Evolutionary conservation across 2,113 vertebrate genomes (phyloP).

Genomic region (Synodontis membranacea): DNA sequence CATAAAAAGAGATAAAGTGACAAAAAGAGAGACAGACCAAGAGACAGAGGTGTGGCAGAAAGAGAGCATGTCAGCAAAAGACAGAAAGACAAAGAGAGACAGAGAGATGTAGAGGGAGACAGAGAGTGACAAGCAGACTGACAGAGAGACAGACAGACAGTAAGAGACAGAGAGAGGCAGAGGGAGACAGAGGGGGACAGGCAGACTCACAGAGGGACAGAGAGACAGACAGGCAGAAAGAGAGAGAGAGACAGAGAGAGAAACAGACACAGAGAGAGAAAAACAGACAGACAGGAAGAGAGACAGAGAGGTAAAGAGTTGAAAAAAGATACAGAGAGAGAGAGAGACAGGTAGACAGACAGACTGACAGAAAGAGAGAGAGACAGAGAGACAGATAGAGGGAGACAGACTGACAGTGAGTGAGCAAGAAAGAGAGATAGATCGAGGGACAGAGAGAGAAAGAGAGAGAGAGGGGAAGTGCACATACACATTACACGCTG

Average conservation of each 20-base stretch:
- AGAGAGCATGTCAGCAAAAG: no score
- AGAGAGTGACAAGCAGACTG: not conserved
- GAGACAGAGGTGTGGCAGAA: no score
- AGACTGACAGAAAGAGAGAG: not conserved
- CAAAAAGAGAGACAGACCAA: not conserved
- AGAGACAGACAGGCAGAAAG: not conserved
- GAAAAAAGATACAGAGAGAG: not conserved
- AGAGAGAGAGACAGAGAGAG: not conserved
- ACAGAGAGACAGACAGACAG: not conserved
- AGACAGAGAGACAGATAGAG: not conserved
- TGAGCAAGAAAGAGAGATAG: not conserved
- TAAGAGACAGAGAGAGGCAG: no score
- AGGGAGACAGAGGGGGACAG: not conserved
- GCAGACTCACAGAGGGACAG: no score
- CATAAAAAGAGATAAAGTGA: no score
- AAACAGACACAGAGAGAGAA: not conserved
- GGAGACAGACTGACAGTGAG: not conserved
- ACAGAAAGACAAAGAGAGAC: not conserved
- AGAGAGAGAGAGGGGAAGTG: not conserved
- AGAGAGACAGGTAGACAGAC: not conserved
- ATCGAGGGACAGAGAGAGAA: no score
- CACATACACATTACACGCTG: not conserved
- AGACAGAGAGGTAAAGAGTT: no score
- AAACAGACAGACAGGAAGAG: not conserved
- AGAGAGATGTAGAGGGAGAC: not conserved